Base-by-base conservation (phyloP, 2,797 vertebrate genomes). In the Cygnus olor region DNA sequence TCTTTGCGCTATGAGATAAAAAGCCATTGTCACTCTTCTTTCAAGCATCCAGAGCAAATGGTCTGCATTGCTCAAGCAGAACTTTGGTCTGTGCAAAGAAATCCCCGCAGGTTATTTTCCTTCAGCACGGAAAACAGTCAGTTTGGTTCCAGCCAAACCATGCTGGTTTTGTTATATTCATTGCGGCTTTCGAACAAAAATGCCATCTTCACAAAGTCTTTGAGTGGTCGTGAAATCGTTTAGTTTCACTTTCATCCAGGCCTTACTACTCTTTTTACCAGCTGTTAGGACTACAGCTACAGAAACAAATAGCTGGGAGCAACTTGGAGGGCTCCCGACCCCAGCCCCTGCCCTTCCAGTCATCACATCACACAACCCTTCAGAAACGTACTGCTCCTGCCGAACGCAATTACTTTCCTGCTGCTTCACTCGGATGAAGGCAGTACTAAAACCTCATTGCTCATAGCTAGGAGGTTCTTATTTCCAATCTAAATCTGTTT, bases 291-390 rank as follows among this genome's bases (percentile, higher is more conserved):
- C 30, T 78, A 56, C 64, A 79, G 60, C 56, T 38, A 38, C 18
- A 10, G 51, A 57, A 40, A 57, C 7, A 38, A 61, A 78, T 32
- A 85, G 61, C 47, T 51, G 60, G 60, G 54, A 64, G 81, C 1
- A 1, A 28, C 9, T 2, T 3, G 28, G 40, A 68, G 24, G 44
- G 73, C 25, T 66, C 18, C 49, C 0, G 0, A 25, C 19, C 44
- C 34, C 65, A 45, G 64, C 28, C 45, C 44, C 57, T 69, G 6
- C 1, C 0, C n/a, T 72, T 47, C 42, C 63, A 45, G 30, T 40
- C 72, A 73, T 36, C 11, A 1, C 18, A 20, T 28, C 4, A 3
- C 36, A 47, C 16, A 73, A 12, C 40, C 44, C 22, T 57, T 88
- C 49, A n/a, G 56, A 27, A 91, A 45, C 11, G 9, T 30, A 27